These are phyloP conservation scores for Nannobrachium achirus DNA, from an alignment of 2,113 vertebrate genomes.

Conservation along the genomic window DNA sequence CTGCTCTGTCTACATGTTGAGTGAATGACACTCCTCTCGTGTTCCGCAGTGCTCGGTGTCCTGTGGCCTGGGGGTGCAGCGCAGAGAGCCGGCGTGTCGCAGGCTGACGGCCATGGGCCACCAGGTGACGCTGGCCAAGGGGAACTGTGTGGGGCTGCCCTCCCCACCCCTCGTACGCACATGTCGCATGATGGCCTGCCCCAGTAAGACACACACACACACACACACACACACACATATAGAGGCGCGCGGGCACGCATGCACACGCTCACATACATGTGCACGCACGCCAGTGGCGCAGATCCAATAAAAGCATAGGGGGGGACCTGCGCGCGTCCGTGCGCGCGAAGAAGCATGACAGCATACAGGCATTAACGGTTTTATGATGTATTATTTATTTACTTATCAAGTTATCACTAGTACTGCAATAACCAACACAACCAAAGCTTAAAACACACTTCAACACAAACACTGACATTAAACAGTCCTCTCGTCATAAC, in stretches of 20 bases:
- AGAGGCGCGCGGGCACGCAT: not conserved
- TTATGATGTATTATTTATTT: too few relatives aligned
- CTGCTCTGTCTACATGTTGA: too few relatives aligned
- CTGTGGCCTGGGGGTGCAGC: constrained; percentile 87
- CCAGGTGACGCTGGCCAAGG: constrained; percentile 73
- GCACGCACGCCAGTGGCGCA: not conserved
- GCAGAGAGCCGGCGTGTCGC: constrained; percentile 82
- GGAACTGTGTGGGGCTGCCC: constrained; percentile 74
- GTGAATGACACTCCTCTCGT: too few relatives aligned
- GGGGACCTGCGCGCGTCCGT: not conserved
- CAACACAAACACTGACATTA: too few relatives aligned
- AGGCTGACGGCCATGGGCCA: constrained; percentile 80
- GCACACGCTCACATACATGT: not conserved
- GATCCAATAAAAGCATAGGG: too few relatives aligned
- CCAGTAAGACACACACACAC: constrained; percentile 79
- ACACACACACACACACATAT: constrained; percentile 12
- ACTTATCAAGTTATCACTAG: too few relatives aligned
- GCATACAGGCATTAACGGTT: not conserved
- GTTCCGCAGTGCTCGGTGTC: constrained; percentile 90
- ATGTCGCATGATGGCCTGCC: constrained; percentile 85
- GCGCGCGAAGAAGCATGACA: not conserved
- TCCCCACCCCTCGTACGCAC: constrained; percentile 79
- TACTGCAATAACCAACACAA: too few relatives aligned
- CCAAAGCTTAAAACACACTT: too few relatives aligned
- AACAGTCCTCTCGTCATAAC: too few relatives aligned